These are phyloP conservation scores for Pristionchus entomophagus DNA, from an alignment of 2,888 invertebrate genomes.

Conservation along the genomic window DNA sequence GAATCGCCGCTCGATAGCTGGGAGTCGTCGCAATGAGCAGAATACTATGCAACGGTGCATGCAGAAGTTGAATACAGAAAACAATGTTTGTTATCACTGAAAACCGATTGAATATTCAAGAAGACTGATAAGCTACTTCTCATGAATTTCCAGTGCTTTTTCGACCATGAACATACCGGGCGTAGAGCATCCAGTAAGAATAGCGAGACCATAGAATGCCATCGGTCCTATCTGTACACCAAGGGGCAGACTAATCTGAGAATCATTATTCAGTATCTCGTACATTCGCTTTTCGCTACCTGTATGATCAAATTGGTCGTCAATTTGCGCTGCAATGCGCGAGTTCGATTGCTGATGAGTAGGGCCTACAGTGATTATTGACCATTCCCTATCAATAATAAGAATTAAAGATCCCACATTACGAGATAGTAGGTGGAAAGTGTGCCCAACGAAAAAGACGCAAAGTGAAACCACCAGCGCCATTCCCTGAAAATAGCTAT, in stretches of 20 bases:
- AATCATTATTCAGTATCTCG: too few species aligned
- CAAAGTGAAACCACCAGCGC: neutral
- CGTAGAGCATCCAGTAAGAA: neutral
- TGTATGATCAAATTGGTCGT: neutral
- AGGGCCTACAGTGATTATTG: neutral
- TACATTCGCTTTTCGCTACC: neutral
- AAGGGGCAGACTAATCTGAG: neutral
- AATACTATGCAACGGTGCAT: neutral
- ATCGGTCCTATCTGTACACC: neutral
- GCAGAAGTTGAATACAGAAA: neutral
- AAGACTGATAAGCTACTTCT: too few species aligned
- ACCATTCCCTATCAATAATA: too few species aligned
- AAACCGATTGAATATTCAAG: neutral
- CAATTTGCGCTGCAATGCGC: neutral
- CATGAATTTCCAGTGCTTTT: too few species aligned
- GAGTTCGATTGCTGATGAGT: neutral
- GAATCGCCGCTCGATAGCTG: neutral
- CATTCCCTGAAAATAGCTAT: constrained; percentile 40
- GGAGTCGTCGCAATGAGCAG: neutral
- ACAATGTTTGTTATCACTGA: neutral
- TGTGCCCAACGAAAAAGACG: neutral
- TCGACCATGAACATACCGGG: neutral
- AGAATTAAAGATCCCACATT: neutral
- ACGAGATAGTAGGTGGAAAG: neutral
- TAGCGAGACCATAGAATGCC: neutral